phyloP scores from a whole-genome alignment of 1,140 invertebrate genomes.

The Brachionus paranguensis region DNA sequence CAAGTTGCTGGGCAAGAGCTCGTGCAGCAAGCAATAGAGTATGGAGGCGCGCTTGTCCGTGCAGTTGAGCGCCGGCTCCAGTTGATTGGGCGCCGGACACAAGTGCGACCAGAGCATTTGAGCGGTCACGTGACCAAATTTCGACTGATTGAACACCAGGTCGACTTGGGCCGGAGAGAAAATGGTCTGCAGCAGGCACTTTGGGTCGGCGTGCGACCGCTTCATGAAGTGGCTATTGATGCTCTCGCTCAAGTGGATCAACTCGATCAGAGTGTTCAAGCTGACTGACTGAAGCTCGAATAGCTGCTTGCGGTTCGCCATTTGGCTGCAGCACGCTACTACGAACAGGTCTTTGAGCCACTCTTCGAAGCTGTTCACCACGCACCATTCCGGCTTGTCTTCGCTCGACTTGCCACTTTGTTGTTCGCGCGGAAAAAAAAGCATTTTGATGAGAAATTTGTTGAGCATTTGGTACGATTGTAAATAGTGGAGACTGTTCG shows the following conservation, averaged over 20 bases:
- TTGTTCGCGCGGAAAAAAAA: constrained; percentile 31
- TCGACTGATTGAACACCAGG: neutral
- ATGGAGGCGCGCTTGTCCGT: constrained; percentile 26
- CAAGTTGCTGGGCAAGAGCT: constrained; percentile 13
- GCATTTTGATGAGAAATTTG: constrained; percentile 8
- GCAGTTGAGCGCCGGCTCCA: neutral
- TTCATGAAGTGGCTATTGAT: neutral
- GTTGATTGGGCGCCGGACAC: neutral
- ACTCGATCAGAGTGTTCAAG: constrained; percentile 18
- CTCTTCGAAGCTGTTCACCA: neutral
- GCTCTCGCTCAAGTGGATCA: neutral
- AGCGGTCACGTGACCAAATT: neutral
- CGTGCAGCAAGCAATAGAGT: constrained; percentile 5
- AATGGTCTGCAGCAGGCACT: constrained; percentile 16
- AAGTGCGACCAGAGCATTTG: constrained; percentile 35
- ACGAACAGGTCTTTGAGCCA: constrained; percentile 38
- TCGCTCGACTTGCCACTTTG: neutral
- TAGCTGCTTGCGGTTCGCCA: neutral
- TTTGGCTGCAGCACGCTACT: neutral
- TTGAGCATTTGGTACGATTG: neutral
- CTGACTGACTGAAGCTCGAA: constrained; percentile 22
- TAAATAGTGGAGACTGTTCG: neutral
- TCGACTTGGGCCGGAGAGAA: neutral
- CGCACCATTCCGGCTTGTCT: neutral
- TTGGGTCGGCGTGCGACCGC: neutral